Conservation (phyloP, 1,140 invertebrate genomes). For the Bilobella aurantiaca region DNA sequence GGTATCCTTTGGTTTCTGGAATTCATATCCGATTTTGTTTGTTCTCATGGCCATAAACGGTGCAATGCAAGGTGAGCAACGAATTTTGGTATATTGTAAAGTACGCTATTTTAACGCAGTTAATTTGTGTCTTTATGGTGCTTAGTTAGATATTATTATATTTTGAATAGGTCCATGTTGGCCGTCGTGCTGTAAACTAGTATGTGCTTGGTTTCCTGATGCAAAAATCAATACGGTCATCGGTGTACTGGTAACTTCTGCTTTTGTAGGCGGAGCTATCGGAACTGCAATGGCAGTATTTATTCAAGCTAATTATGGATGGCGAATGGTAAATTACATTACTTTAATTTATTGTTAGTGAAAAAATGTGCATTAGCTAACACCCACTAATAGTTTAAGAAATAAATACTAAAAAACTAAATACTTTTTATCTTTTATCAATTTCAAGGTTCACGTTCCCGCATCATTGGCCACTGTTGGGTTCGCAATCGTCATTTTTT, state of each 20-base stretch:
- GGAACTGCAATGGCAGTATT: conserved; percentile 46
- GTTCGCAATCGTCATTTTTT: conserved; percentile 40
- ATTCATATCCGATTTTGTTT: conserved; percentile 39
- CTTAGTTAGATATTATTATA: too few species aligned
- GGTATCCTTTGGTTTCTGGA: conserved; percentile 44
- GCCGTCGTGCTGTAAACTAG: conserved; percentile 41
- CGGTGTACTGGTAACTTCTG: conserved; percentile 46
- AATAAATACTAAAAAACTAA: too few species aligned
- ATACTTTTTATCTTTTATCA: not conserved
- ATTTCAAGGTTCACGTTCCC: conserved; percentile 37
- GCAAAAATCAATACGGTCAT: conserved; percentile 42
- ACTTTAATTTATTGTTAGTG: not conserved
- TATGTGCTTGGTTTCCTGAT: conserved; percentile 45
- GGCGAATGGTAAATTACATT: conserved; percentile 37
- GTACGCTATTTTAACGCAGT: too few species aligned
- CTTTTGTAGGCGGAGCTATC: conserved; percentile 45
- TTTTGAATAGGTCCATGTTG: conserved; percentile 27
- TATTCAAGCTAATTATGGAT: conserved; percentile 42
- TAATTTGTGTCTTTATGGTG: too few species aligned
- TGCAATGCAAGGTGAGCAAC: conserved; percentile 40
- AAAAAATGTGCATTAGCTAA: too few species aligned
- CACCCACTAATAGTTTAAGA: too few species aligned
- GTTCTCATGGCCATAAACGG: conserved; percentile 45
- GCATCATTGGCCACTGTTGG: conserved; percentile 41
- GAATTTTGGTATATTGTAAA: too few species aligned